A percentile compares a stretch with the other conserved stretches of the same genome.
These are phyloP conservation scores for Harlomillsia oculata DNA, from an alignment of 1,140 invertebrate species.

Conservation along the genomic window DNA sequence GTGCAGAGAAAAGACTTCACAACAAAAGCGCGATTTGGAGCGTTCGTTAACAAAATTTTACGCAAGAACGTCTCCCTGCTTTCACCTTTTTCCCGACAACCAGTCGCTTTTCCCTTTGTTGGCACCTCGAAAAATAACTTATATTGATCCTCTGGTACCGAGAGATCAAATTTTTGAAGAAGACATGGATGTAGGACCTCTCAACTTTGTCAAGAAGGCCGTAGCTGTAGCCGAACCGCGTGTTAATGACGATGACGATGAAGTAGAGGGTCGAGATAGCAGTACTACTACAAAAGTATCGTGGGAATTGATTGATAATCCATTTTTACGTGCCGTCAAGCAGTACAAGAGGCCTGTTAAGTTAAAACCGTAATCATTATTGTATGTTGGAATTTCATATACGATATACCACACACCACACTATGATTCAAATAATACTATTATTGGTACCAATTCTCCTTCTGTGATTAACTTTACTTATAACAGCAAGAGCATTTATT, in stretches of 20 bases:
- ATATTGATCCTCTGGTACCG: slow-evolving; percentile 73
- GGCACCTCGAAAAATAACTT: slow-evolving; percentile 74
- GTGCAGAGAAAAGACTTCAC: slow-evolving; percentile 84
- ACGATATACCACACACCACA: no score
- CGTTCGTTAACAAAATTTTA: slow-evolving; percentile 85
- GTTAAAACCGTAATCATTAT: neutral
- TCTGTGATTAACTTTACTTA: no score
- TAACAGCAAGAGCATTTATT: no score
- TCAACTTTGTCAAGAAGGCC: slow-evolving; percentile 49
- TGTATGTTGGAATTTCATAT: no score
- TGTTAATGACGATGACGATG: slow-evolving; percentile 26
- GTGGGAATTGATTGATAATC: slow-evolving; percentile 65
- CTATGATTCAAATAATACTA: no score
- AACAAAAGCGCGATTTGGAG: slow-evolving; percentile 87
- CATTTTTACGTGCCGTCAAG: slow-evolving; percentile 73
- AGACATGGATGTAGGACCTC: slow-evolving; percentile 57
- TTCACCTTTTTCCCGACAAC: slow-evolving; percentile 32
- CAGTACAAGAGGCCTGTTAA: neutral
- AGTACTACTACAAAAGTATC: slow-evolving; percentile 27
- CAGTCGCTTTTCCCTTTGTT: slow-evolving; percentile 60
- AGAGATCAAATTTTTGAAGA: slow-evolving; percentile 91
- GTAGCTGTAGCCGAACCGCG: slow-evolving; percentile 35
- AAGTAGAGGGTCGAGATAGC: slow-evolving; percentile 28
- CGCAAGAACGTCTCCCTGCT: slow-evolving; percentile 61
- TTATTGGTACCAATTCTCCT: no score